These are phyloP conservation scores for Synchiropus splendidus DNA, from an alignment of 2,113 vertebrate species.

Conservation along the genomic window DNA sequence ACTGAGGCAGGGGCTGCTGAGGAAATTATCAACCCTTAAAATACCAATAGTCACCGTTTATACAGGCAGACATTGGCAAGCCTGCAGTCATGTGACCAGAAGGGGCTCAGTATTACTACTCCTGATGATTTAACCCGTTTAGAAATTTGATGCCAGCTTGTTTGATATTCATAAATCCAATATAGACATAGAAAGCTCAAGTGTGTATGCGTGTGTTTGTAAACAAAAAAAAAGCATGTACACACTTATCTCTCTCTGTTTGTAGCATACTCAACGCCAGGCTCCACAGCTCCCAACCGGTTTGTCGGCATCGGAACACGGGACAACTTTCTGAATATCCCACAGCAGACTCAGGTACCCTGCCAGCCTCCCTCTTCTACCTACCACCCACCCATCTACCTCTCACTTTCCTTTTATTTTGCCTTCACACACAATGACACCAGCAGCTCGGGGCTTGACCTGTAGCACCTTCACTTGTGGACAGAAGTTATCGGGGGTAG, in stretches of 20 bases:
- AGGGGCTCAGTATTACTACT: constrained; percentile 24
- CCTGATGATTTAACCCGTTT: constrained; percentile 7
- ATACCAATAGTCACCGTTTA: too few species aligned
- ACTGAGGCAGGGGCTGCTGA: constrained; percentile 49
- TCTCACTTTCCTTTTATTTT: constrained; percentile 17
- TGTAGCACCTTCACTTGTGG: too few species aligned
- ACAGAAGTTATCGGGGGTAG: too few species aligned
- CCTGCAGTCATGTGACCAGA: constrained; percentile 11
- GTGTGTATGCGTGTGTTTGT: constrained; percentile 55
- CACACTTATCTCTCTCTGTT: constrained; percentile 64
- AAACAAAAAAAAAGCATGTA: constrained; percentile 46
- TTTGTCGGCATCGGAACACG: constrained; percentile 95
- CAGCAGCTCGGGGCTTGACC: too few species aligned
- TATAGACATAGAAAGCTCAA: too few species aligned
- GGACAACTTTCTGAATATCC: constrained; percentile 95
- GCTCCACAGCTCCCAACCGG: constrained; percentile 92
- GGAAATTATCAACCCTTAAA: constrained; percentile 11
- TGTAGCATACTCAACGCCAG: constrained; percentile 90
- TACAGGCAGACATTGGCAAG: too few species aligned
- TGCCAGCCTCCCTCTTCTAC: constrained; percentile 50
- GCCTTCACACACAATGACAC: too few species aligned
- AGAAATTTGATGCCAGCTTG: too few species aligned
- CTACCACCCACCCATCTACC: constrained; percentile 40
- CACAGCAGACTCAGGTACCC: constrained; percentile 85
- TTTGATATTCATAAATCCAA: too few species aligned